These are phyloP conservation scores for Petaurus breviceps DNA, from an alignment of 2,113 vertebrate species.

Conservation along the genomic window DNA sequence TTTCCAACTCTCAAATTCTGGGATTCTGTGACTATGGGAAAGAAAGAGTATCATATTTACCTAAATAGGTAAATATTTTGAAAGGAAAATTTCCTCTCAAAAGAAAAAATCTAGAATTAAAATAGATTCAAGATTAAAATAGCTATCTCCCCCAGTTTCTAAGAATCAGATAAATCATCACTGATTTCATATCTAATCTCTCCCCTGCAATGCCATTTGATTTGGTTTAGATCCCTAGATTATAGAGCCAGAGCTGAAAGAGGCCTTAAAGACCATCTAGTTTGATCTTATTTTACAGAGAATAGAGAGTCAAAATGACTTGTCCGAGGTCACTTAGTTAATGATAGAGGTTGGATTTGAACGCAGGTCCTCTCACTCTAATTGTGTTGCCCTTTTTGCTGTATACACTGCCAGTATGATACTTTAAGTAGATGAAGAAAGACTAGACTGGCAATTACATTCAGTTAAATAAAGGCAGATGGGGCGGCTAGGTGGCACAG, in stretches of 20 bases:
- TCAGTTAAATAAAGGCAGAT: background rate
- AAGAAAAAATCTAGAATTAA: background rate
- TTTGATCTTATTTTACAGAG: background rate
- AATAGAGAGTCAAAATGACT: background rate
- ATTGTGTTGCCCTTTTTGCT: background rate
- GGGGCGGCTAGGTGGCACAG: no score
- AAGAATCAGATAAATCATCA: background rate
- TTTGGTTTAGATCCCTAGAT: background rate
- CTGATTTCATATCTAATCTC: background rate
- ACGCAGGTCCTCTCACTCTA: background rate
- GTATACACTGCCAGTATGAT: background rate
- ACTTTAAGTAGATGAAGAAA: background rate
- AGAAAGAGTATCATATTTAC: background rate
- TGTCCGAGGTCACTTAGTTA: background rate
- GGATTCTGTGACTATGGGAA: background rate
- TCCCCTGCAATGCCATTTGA: background rate
- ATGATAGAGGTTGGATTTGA: background rate
- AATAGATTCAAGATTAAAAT: background rate
- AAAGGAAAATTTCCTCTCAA: background rate
- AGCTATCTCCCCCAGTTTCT: background rate
- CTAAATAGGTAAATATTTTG: background rate
- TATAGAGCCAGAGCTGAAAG: background rate
- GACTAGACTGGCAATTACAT: background rate
- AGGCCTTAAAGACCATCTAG: background rate
- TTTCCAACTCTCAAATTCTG: background rate